Percentiles rank a stretch among this genome's conserved stretches.
Evolutionary conservation across 1,140 invertebrate species (phyloP).

Genomic region (Campoletis sonorensis): DNA sequence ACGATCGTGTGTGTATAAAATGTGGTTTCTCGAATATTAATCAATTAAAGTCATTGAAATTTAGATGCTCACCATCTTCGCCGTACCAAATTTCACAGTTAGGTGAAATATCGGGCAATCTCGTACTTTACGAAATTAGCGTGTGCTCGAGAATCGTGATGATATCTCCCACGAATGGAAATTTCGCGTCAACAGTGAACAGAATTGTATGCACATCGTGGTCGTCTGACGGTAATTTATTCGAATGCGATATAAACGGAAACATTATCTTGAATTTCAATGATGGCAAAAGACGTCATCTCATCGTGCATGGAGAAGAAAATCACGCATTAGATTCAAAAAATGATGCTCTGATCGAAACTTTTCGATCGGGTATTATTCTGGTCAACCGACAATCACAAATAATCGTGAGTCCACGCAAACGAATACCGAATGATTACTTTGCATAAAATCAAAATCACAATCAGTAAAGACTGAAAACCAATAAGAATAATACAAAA

Average conservation of each 20-base stretch:
- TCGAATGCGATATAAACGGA: conserved; percentile 56
- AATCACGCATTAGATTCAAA: background rate
- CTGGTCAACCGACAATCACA: conserved; percentile 52
- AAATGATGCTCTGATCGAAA: conserved; percentile 45
- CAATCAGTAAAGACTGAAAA: too few relatives aligned
- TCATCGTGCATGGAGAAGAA: conserved; percentile 29
- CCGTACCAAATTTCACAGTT: conserved; percentile 58
- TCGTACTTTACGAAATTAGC: conserved; percentile 59
- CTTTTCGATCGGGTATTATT: conserved; percentile 54
- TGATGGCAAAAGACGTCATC: conserved; percentile 55
- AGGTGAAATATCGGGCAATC: conserved; percentile 36
- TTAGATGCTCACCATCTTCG: conserved; percentile 58
- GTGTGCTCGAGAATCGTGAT: conserved; percentile 61
- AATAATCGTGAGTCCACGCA: conserved; percentile 55
- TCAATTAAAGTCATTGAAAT: conserved; percentile 24
- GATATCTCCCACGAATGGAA: conserved; percentile 47
- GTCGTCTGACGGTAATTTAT: conserved; percentile 60
- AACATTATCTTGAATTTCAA: conserved; percentile 57
- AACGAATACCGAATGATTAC: background rate
- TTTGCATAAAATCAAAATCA: too few relatives aligned
- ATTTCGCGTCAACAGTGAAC: conserved; percentile 29
- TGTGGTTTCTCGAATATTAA: too few relatives aligned
- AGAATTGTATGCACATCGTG: conserved; percentile 58
- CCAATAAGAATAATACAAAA: background rate
- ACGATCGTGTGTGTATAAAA: background rate